Percentiles rank a stretch among this genome's conserved stretches.
These are phyloP conservation scores for Dicyrtomina minuta DNA, from an alignment of 2,888 invertebrate genomes.

Conservation along the genomic window DNA sequence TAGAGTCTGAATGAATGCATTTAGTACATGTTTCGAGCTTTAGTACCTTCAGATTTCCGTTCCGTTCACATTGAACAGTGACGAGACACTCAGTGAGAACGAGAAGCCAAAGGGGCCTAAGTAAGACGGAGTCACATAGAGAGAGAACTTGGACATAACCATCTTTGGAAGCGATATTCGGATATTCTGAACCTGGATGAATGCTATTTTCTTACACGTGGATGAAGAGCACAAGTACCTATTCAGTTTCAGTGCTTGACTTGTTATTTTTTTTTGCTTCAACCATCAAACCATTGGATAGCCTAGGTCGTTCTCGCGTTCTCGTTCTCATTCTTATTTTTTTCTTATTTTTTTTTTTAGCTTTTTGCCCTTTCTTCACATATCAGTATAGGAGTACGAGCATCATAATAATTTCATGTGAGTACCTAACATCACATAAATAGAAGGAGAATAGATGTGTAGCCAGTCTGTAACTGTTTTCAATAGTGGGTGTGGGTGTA, in stretches of 20 bases:
- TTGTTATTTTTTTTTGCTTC: not conserved
- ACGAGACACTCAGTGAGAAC: not conserved
- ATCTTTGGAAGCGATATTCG: too few relatives aligned
- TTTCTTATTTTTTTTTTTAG: not conserved
- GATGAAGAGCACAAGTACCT: slow-evolving; percentile 20
- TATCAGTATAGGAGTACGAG: too few relatives aligned
- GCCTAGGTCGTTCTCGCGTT: not conserved
- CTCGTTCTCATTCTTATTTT: too few relatives aligned
- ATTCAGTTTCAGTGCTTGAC: not conserved
- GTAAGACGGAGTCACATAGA: not conserved
- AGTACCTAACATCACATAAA: not conserved
- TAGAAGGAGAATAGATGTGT: too few relatives aligned
- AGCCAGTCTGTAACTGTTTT: too few relatives aligned
- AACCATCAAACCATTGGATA: not conserved
- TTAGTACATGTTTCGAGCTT: too few relatives aligned
- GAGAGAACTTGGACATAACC: too few relatives aligned
- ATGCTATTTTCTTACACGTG: slow-evolving; percentile 20
- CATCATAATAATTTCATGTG: slow-evolving; percentile 1
- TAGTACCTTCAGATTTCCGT: too few relatives aligned
- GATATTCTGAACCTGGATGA: not conserved
- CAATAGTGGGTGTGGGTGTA: too few relatives aligned
- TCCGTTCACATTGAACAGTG: too few relatives aligned
- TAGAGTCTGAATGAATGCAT: too few relatives aligned
- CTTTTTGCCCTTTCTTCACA: too few relatives aligned
- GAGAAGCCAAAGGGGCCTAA: not conserved